A percentile compares a stretch with the other conserved stretches of the same genome.
Evolutionary conservation across 2,888 invertebrate genomes (phyloP).

Genomic region (Apantesis nais): DNA sequence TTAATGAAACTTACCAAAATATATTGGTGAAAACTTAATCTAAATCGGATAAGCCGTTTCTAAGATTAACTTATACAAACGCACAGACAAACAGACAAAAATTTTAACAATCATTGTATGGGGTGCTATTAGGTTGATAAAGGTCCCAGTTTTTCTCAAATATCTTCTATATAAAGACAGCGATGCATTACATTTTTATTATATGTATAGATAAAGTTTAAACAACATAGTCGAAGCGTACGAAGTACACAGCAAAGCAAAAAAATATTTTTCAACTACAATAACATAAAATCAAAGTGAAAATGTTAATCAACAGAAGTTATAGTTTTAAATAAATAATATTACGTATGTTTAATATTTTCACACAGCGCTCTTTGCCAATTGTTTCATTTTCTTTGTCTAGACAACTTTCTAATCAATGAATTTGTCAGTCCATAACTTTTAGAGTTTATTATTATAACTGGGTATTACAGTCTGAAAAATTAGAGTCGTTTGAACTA

Average conservation of each 20-base stretch:
- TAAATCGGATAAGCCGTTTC: too few species aligned
- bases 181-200: too few species aligned
- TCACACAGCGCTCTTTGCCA: constrained; percentile 24
- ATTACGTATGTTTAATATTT: constrained; percentile 21
- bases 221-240: too few species aligned
- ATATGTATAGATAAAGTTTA: too few species aligned
- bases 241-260: not conserved
- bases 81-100: too few species aligned
- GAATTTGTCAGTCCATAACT: constrained; percentile 53
- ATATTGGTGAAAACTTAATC: too few species aligned
- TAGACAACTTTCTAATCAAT: constrained; percentile 60
- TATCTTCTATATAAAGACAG: too few species aligned
- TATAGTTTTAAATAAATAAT: not conserved
- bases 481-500: constrained; percentile 34
- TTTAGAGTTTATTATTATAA: constrained; percentile 48
- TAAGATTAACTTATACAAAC: too few species aligned
- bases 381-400: constrained; percentile 47
- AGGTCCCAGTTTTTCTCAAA: too few species aligned
- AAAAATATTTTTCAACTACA: not conserved
- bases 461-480: constrained; percentile 33
- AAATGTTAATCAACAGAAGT: not conserved
- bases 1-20: too few species aligned
- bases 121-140: too few species aligned
- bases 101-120: too few species aligned
- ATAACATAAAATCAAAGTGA: not conserved